Evolutionary conservation across 2,888 invertebrate species (phyloP).

Genomic region (Ectemnius continuus): DNA sequence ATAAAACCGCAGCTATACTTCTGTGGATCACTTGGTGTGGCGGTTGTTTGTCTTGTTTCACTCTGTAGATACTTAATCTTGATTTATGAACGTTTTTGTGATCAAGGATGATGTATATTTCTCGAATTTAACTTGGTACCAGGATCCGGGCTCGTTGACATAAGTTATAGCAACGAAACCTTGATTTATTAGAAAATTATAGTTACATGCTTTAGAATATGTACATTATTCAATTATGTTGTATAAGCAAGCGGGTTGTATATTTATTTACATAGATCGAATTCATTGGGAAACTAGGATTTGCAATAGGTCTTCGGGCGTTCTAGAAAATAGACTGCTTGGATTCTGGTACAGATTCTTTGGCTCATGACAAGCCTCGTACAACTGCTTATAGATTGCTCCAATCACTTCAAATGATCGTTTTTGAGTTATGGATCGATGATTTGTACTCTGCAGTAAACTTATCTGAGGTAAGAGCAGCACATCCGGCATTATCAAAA

Average conservation of each 20-base stretch:
- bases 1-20: too few species aligned
- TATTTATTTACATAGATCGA: not conserved
- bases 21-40: not conserved
- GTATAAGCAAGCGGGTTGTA: not conserved
- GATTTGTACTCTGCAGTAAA: conserved; percentile 88
- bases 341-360: conserved; percentile 89
- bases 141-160: too few species aligned
- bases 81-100: too few species aligned
- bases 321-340: conserved; percentile 84
- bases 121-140: too few species aligned
- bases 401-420: conserved; percentile 91
- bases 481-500: conserved; percentile 90
- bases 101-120: too few species aligned
- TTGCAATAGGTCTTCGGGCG: conserved; percentile 86
- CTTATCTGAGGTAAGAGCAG: conserved; percentile 92
- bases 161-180: not conserved
- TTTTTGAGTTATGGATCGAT: conserved; percentile 85
- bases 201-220: conserved; percentile 23
- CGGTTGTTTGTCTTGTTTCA: not conserved
- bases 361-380: conserved; percentile 88
- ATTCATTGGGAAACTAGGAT: conserved; percentile 73
- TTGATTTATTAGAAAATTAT: conserved; percentile 45
- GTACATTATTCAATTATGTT: conserved; percentile 26
- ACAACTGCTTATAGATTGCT: conserved; percentile 92
- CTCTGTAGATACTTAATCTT: not conserved